Base-by-base conservation (phyloP, 2,113 vertebrate species). In the Apodemus sylvaticus region DNA sequence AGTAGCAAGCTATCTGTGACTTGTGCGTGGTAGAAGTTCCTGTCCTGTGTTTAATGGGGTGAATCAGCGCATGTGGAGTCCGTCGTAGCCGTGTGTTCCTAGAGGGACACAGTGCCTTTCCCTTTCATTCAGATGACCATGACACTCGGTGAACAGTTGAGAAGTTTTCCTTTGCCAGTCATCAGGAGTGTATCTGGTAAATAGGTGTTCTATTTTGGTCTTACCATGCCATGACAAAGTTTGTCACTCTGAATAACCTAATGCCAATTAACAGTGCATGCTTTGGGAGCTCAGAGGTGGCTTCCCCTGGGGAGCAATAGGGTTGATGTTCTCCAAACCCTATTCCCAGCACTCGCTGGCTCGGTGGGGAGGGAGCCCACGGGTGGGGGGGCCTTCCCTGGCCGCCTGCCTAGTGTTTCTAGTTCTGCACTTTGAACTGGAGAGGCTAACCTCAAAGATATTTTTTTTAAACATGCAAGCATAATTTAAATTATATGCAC, bases 91-190 rank as follows among this genome's bases (percentile, higher is more conserved):
- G 14, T 85, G 81, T 92, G 93, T 96, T 96, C 90, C 95, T 91
- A 97, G 97, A 97, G 97, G 95, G 91, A 95, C 92, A 91, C 98
- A 98, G 98, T 98, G 98, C 98, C 98, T 99, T 98, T 96, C 86
- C 97, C 45, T 0, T 96, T 92, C 95, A 94, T 97, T n/a, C 98
- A 77, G n/a, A 39, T 74, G 95, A 95, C 92, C 88, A 94, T 98
- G 95, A 95, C 42, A 96, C 96, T 94, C 81, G 74, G 66, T 97
- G 79, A 96, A 86, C 91, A 92, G 96, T 60, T 94, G 96, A 96
- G 36, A n/a, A n/a, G n/a, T 86, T 89, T 97, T 96, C 98, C 98
- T 97, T 98, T 97, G 78, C 97, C 96, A 94, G 98, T 91, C 89
- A 95, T 93, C 92, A 45, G 31, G 97, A 97, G 68, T 96, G 64